Conservation (phyloP, 2,888 invertebrate genomes). For the Bombylius major region DNA sequence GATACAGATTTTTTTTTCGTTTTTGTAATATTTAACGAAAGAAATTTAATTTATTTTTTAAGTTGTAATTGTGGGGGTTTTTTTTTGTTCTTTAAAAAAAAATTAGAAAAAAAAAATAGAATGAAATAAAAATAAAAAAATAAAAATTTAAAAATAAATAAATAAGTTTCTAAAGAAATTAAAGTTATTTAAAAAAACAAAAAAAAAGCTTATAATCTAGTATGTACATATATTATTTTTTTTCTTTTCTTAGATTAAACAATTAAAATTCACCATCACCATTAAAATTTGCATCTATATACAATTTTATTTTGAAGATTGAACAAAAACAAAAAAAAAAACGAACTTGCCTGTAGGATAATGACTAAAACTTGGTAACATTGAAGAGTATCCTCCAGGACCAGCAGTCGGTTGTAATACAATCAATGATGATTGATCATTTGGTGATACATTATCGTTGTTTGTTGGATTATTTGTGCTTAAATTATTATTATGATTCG, state of each 20-base stretch:
- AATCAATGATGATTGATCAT: slow-evolving; percentile 27
- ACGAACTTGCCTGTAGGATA: slow-evolving; percentile 50
- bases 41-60: too few species aligned
- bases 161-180: too few species aligned
- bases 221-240: neutral
- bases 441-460: slow-evolving; percentile 17
- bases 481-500: slow-evolving; percentile 14
- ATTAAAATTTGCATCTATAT: neutral
- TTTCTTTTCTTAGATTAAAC: neutral
- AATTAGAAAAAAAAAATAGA: too few species aligned
- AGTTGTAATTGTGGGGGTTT: too few species aligned
- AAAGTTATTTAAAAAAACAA: too few species aligned
- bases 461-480: slow-evolving; percentile 18
- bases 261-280: neutral
- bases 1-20: too few species aligned
- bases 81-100: too few species aligned
- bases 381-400: slow-evolving; percentile 41
- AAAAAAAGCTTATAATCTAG: too few species aligned
- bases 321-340: neutral
- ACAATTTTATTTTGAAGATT: neutral
- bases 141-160: too few species aligned
- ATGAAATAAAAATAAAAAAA: too few species aligned
- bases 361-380: slow-evolving; percentile 56
- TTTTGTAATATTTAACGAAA: too few species aligned
- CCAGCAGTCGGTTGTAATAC: slow-evolving; percentile 45